Percentiles rank a stretch among this genome's conserved stretches.
Evolutionary conservation across 2,888 invertebrate species (phyloP).

Genomic region (Cheilosia soror): DNA sequence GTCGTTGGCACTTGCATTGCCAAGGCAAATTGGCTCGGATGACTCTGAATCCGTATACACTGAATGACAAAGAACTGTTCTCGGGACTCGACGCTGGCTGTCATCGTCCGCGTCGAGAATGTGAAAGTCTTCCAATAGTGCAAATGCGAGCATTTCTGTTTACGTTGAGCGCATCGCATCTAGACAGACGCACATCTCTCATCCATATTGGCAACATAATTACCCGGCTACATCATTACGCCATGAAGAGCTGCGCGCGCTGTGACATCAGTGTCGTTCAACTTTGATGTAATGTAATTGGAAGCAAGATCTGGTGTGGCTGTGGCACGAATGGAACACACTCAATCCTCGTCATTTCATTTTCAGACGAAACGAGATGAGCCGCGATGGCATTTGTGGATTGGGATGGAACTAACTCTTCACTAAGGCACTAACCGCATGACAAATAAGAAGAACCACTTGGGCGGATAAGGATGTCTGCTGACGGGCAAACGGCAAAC

Average conservation of each 20-base stretch:
- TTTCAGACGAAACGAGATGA: conserved; percentile 25
- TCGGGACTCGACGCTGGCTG: conserved; percentile 16
- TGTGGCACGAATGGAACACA: conserved; percentile 42
- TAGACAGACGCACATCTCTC: conserved; percentile 48
- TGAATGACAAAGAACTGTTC: conserved; percentile 66
- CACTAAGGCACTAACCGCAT: conserved; percentile 45
- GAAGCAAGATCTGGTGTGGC: conserved; percentile 48
- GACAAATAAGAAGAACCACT: conserved; percentile 66
- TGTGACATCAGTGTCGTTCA: conserved; percentile 69
- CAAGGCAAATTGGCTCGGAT: conserved; percentile 27
- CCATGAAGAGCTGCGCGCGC: conserved; percentile 24
- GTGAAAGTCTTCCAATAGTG: conserved; percentile 54
- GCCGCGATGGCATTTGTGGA: conserved; percentile 14
- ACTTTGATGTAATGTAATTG: conserved; percentile 68
- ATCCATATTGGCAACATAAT: conserved; percentile 73
- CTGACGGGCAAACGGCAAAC: conserved; percentile 54
- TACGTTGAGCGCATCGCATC: conserved; percentile 32
- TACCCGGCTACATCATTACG: conserved; percentile 62
- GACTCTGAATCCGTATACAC: conserved; percentile 32
- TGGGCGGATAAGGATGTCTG: conserved; percentile 56
- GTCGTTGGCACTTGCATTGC: conserved; percentile 48
- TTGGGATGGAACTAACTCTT: conserved; percentile 8
- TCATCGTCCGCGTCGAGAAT: conserved; percentile 37
- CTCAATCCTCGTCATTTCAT: conserved; percentile 48
- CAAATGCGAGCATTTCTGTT: not conserved